Evolutionary conservation across 1,140 invertebrate genomes (phyloP).

Genomic region (Drosophila sproati): DNA sequence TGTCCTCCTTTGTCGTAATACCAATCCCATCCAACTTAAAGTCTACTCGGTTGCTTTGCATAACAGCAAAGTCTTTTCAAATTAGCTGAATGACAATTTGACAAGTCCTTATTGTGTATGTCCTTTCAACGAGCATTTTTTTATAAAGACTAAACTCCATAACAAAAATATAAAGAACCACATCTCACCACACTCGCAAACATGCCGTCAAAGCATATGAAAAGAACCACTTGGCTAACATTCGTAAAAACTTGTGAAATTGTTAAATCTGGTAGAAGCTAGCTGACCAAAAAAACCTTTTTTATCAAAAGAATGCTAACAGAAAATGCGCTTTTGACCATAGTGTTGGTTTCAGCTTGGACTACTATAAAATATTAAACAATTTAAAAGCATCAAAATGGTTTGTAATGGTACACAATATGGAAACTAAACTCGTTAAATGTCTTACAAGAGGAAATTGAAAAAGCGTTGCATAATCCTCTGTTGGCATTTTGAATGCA

Average conservation of each 20-base stretch:
- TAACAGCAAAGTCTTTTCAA: constrained; percentile 27
- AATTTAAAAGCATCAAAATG: too few relatives aligned
- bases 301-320: too few relatives aligned
- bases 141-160: not conserved
- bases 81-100: constrained; percentile 26
- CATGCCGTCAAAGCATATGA: not conserved
- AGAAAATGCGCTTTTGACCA: too few relatives aligned
- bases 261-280: not conserved
- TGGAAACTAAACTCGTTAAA: constrained; percentile 9
- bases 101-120: not conserved
- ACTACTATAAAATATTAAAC: too few relatives aligned
- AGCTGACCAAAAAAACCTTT: too few relatives aligned
- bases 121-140: not conserved
- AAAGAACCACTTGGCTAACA: constrained; percentile 17
- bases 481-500: constrained; percentile 30
- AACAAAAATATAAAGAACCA: constrained; percentile 13
- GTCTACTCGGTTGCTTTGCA: constrained; percentile 3
- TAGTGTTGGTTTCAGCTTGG: too few relatives aligned
- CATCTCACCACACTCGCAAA: not conserved
- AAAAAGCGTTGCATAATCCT: constrained; percentile 44
- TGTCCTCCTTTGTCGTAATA: not conserved
- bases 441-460: not conserved
- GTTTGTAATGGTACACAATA: too few relatives aligned
- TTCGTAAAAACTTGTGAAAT: constrained; percentile 2
- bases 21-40: constrained; percentile 2